Evolutionary conservation across 2,113 vertebrate genomes (phyloP).

Genomic region (Acrocephalus arundinaceus): DNA sequence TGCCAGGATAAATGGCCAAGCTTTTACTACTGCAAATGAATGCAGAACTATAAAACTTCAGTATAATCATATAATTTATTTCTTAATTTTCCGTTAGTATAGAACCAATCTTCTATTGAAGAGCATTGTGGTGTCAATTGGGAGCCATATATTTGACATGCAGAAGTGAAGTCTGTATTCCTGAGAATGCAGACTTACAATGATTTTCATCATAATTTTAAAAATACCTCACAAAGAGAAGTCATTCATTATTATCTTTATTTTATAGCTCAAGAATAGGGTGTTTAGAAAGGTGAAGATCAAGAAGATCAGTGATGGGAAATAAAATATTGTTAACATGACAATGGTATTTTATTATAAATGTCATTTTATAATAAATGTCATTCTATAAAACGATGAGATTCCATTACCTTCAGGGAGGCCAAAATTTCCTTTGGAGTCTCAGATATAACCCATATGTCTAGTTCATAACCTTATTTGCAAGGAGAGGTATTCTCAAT

Average conservation of each 20-base stretch:
- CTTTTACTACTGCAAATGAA: slow-evolving; percentile 18
- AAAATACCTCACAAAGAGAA: not conserved
- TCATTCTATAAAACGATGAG: not conserved
- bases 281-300: not conserved
- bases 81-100: not conserved
- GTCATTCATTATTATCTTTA: not conserved
- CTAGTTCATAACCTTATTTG: not conserved
- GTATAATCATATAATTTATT: slow-evolving; percentile 16
- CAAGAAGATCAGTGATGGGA: not conserved
- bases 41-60: slow-evolving; percentile 14
- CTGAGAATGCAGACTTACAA: not conserved
- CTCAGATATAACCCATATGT: not conserved
- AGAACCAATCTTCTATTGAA: not conserved
- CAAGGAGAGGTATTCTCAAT: not conserved
- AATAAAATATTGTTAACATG: slow-evolving; percentile 14
- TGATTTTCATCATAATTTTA: not conserved
- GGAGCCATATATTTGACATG: not conserved
- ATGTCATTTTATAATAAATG: not conserved
- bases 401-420: not conserved
- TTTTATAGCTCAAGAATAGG: not conserved
- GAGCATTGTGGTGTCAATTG: not conserved
- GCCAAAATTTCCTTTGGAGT: not conserved
- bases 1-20: slow-evolving; percentile 1
- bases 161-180: not conserved
- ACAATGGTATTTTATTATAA: not conserved